A percentile compares a stretch with the other conserved stretches of the same genome.
Conservation (phyloP, 2,888 invertebrate species). For the Habroteleia sp. region DNA sequence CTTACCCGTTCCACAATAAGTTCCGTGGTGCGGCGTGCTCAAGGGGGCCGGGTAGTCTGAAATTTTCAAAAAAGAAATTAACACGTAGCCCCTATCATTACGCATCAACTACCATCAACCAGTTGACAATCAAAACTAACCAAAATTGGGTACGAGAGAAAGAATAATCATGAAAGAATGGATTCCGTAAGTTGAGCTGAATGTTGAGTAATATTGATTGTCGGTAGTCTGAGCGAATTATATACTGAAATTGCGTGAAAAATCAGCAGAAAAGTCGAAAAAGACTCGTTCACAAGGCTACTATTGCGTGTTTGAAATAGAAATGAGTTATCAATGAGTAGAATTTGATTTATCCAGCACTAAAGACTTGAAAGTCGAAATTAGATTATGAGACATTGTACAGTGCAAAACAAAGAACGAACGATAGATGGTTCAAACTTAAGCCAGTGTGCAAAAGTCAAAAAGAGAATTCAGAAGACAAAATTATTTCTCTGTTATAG, state of each 20-base stretch:
- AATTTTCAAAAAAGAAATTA: slow-evolving; percentile 57
- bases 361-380: slow-evolving; percentile 19
- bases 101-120: slow-evolving; percentile 39
- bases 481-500: not conserved
- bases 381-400: slow-evolving; percentile 23
- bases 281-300: slow-evolving; percentile 3
- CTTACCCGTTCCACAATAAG: slow-evolving; percentile 52
- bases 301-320: slow-evolving; percentile 1
- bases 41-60: slow-evolving; percentile 52
- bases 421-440: slow-evolving; percentile 18
- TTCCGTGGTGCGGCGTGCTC: slow-evolving; percentile 51
- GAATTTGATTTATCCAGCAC: slow-evolving; percentile 6
- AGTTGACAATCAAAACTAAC: slow-evolving; percentile 42
- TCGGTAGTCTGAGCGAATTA: slow-evolving; percentile 1
- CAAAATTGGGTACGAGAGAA: slow-evolving; percentile 41
- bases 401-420: slow-evolving; percentile 26
- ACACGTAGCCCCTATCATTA: slow-evolving; percentile 15
- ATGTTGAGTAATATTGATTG: slow-evolving; percentile 18
- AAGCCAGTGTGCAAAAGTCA: slow-evolving; percentile 26
- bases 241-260: slow-evolving; percentile 5
- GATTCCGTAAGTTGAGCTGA: slow-evolving; percentile 6
- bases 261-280: slow-evolving; percentile 3
- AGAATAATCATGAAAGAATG: slow-evolving; percentile 37
- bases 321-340: slow-evolving; percentile 16
- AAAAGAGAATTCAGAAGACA: slow-evolving; percentile 15